phyloP scores from a whole-genome alignment of 2,888 invertebrate species.

The Mallateleia sp. region DNA sequence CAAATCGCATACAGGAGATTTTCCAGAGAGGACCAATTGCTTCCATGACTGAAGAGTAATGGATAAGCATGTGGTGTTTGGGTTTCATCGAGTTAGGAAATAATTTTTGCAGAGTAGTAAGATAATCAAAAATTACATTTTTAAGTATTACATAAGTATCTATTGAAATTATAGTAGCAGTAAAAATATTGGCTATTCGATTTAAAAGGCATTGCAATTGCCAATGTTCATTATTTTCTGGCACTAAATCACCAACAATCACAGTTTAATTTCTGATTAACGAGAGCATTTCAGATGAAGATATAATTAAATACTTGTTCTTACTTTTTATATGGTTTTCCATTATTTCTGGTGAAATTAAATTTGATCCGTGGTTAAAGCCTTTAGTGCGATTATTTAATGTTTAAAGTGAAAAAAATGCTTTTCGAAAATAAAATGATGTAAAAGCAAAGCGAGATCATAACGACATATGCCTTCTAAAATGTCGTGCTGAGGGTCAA shows the following conservation, averaged over 20 bases:
- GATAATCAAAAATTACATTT: conserved; percentile 57
- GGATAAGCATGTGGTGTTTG: conserved; percentile 77
- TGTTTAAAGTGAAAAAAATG: conserved; percentile 26
- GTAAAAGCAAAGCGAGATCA: conserved; percentile 17
- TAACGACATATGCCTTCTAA: conserved; percentile 45
- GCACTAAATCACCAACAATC: conserved; percentile 12
- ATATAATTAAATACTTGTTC: conserved; percentile 38
- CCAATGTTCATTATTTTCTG: conserved; percentile 1
- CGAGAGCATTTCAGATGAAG: conserved; percentile 4
- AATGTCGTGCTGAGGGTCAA: conserved; percentile 38
- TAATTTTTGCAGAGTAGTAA: conserved; percentile 57
- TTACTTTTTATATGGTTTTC: conserved; percentile 31
- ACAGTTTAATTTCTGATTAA: conserved; percentile 24
- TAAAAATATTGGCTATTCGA: conserved; percentile 3
- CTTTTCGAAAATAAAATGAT: conserved; percentile 31
- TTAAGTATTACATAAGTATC: conserved; percentile 45
- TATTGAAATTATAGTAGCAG: conserved; percentile 8
- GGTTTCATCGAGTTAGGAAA: conserved; percentile 67
- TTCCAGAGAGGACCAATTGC: conserved; percentile 74
- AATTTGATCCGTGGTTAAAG: conserved; percentile 44
- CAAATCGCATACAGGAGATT: conserved; percentile 73
- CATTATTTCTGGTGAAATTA: conserved; percentile 29
- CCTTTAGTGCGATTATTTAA: conserved; percentile 48
- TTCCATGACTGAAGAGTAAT: conserved; percentile 72
- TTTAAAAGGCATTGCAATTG: not conserved